These are phyloP conservation scores for Ricordea florida DNA, from an alignment of 92 coral and sea anemone genomes.

Conservation along the genomic window DNA sequence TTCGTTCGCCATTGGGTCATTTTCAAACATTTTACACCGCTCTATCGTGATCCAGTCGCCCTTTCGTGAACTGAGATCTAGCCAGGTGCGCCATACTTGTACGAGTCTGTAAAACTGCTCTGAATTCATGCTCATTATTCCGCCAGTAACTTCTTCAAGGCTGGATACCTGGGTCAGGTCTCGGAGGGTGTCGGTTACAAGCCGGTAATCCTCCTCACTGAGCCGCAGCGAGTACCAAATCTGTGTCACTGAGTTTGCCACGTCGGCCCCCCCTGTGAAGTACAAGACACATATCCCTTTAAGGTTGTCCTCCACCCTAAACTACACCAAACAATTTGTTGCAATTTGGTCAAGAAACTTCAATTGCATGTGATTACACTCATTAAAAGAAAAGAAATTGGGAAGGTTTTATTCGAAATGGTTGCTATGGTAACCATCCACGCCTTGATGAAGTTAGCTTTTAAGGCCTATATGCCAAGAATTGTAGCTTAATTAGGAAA, in stretches of 20 bases:
- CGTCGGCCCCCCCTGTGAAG: background rate
- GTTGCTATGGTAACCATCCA: no score
- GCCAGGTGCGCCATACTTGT: conserved; percentile 63
- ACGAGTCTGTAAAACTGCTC: conserved; percentile 25
- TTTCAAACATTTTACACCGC: conserved; percentile 4
- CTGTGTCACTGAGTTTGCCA: background rate
- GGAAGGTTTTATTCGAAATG: no score
- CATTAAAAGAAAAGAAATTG: no score
- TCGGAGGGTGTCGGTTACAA: conserved; percentile 23
- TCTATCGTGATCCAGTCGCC: background rate
- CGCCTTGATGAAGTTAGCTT: no score
- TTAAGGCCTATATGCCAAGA: no score
- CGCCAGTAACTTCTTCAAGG: conserved; percentile 33
- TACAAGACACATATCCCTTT: background rate
- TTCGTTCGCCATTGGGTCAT: background rate
- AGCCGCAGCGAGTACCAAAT: background rate
- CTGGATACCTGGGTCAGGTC: conserved; percentile 18
- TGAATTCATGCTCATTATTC: conserved; percentile 22
- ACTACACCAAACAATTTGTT: no score
- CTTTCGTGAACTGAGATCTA: background rate
- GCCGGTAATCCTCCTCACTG: background rate
- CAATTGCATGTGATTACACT: no score
- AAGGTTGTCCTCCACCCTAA: background rate
- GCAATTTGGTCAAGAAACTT: no score
- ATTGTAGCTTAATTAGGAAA: no score